Evolutionary conservation across 1,140 invertebrate genomes (phyloP).

Genomic region (Druon quercuslanigerum): DNA sequence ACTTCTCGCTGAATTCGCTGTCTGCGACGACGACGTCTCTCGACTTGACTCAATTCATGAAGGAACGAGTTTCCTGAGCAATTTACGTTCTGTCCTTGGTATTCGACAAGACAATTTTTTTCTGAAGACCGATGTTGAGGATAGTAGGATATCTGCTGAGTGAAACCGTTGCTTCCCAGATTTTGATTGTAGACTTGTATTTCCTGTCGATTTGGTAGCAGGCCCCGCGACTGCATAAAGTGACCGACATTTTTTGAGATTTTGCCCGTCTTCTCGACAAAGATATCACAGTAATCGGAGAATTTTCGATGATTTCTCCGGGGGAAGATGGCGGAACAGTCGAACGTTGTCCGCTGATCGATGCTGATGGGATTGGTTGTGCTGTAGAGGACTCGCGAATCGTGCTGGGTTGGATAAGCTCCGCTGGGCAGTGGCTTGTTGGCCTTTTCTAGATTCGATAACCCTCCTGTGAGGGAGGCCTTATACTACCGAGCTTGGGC

Average conservation of each 20-base stretch:
- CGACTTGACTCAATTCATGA: slow-evolving; percentile 36
- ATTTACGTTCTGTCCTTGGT: neutral
- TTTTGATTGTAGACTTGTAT: neutral
- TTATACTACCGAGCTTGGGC: slow-evolving; percentile 77
- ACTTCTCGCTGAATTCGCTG: neutral
- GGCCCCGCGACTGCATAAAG: slow-evolving; percentile 56
- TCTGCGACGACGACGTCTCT: slow-evolving; percentile 35
- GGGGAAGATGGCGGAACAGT: slow-evolving; percentile 47
- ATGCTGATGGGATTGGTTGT: slow-evolving; percentile 32
- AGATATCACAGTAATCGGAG: slow-evolving; percentile 65
- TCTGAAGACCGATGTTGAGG: neutral
- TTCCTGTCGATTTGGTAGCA: slow-evolving; percentile 37
- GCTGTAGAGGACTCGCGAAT: slow-evolving; percentile 63
- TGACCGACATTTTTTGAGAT: slow-evolving; percentile 62
- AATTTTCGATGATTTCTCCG: slow-evolving; percentile 51
- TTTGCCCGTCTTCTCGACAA: slow-evolving; percentile 67
- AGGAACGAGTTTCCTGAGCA: slow-evolving; percentile 37
- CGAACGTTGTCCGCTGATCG: slow-evolving; percentile 38
- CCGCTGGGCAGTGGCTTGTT: slow-evolving; percentile 69
- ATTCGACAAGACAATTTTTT: neutral
- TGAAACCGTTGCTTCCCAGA: neutral
- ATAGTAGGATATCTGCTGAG: neutral
- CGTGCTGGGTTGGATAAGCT: slow-evolving; percentile 69
- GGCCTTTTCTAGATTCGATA: slow-evolving; percentile 71
- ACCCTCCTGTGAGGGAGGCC: slow-evolving; percentile 73